phyloP scores from a whole-genome alignment of 2,888 invertebrate species.

The Sarcophaga rosellei region DNA sequence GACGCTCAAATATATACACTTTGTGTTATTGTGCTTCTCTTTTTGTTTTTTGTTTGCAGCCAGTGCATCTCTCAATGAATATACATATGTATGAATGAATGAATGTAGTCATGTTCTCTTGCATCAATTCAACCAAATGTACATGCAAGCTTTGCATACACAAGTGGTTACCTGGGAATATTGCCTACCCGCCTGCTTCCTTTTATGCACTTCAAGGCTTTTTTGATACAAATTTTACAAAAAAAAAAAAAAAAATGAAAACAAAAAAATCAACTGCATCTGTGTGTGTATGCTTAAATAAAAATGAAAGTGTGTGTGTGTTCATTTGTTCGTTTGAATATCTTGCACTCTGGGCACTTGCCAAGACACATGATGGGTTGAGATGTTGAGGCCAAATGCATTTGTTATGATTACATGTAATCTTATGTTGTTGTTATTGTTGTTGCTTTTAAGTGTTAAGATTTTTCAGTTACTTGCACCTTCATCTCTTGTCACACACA shows the following conservation, averaged over 20 bases:
- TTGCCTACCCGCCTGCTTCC: background rate
- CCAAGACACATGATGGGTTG: constrained; percentile 43
- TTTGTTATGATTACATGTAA: constrained; percentile 58
- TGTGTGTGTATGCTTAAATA: background rate
- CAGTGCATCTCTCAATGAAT: constrained; percentile 9
- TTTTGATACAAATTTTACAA: background rate
- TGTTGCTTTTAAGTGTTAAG: constrained; percentile 57
- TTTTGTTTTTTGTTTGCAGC: background rate
- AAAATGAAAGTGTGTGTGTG: background rate
- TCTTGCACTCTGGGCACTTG: constrained; percentile 44
- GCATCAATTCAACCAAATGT: constrained; percentile 9
- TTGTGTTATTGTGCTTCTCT: background rate
- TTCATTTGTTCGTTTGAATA: constrained; percentile 31
- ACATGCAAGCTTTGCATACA: background rate
- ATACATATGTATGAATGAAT: constrained; percentile 3
- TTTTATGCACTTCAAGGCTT: constrained; percentile 53
- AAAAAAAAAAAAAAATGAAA: background rate
- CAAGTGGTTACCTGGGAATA: constrained; percentile 22
- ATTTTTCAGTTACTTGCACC: constrained; percentile 7
- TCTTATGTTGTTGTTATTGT: background rate
- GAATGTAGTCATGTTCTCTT: constrained; percentile 2
- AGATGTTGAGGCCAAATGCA: constrained; percentile 52
- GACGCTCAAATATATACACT: background rate
- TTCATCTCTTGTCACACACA: background rate
- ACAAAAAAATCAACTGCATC: background rate